These are phyloP conservation scores for Staurois parvus DNA, from an alignment of 2,797 vertebrate species.

Conservation along the genomic window DNA sequence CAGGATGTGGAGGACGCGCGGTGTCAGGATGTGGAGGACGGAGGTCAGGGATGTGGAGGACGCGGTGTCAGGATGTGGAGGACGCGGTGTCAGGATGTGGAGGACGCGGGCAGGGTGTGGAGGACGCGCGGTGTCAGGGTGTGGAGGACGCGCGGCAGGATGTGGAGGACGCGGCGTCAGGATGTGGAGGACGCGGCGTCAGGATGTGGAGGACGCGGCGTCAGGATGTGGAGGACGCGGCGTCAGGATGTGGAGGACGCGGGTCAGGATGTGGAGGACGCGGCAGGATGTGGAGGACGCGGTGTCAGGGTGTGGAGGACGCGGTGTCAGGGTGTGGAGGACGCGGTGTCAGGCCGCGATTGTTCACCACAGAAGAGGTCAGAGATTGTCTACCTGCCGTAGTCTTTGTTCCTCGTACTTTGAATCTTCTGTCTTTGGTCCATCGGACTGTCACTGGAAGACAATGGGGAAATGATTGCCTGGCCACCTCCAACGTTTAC, in stretches of 20 bases:
- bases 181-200: neutral
- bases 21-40: no score
- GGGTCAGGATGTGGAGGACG: neutral
- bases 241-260: neutral
- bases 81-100: no score
- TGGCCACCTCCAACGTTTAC: neutral
- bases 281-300: neutral
- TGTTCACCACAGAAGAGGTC: neutral
- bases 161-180: neutral
- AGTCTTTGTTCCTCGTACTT: constrained; percentile 14
- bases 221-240: neutral
- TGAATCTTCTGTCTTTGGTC: constrained; percentile 18
- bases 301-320: no score
- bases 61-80: neutral
- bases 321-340: neutral
- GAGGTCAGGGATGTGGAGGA: neutral
- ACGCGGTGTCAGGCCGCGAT: neutral
- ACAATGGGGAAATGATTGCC: neutral
- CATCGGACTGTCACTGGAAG: neutral
- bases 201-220: neutral
- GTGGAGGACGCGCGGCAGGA: neutral
- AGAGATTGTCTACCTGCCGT: neutral
- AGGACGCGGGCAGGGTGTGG: neutral
- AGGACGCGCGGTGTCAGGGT: neutral
- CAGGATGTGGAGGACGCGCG: neutral